Percentiles rank a stretch among this genome's conserved stretches.
These are phyloP conservation scores for Sphaeramia orbicularis DNA, from an alignment of 2,797 vertebrate genomes.

Conservation along the genomic window DNA sequence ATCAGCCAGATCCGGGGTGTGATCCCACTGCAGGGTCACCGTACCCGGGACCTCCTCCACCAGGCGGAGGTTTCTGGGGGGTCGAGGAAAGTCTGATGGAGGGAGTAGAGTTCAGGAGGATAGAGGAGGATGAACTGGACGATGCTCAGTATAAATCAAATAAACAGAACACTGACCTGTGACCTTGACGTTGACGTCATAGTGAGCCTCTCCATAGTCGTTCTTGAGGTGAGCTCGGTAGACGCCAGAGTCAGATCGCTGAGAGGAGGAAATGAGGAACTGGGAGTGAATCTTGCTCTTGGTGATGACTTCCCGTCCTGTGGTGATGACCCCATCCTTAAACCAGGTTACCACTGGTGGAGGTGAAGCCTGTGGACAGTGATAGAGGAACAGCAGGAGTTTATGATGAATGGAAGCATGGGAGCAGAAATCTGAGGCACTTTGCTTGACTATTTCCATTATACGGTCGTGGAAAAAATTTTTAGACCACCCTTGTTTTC, in stretches of 20 bases:
- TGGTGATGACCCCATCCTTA: conserved; percentile 71
- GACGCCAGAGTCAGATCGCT: conserved; percentile 71
- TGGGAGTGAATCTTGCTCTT: conserved; percentile 77
- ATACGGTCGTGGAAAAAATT: no score
- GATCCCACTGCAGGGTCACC: conserved; percentile 79
- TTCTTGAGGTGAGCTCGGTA: conserved; percentile 74
- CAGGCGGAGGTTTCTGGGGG: conserved; percentile 71
- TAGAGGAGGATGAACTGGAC: neutral
- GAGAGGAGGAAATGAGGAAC: conserved; percentile 75
- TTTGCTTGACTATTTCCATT: no score
- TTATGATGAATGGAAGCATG: no score
- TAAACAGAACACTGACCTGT: conserved; percentile 61
- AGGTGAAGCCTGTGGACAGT: conserved; percentile 70
- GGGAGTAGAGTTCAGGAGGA: neutral
- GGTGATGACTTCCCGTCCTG: conserved; percentile 75
- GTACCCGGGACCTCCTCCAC: conserved; percentile 80
- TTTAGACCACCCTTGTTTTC: no score
- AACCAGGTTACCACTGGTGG: conserved; percentile 71
- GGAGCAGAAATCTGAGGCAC: no score
- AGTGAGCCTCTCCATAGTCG: conserved; percentile 68
- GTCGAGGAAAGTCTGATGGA: conserved; percentile 71
- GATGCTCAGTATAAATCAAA: no score
- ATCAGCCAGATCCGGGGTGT: conserved; percentile 74
- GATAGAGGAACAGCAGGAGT: neutral
- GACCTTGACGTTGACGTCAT: conserved; percentile 64